phyloP scores from a whole-genome alignment of 1,140 invertebrate species.

The Pentalonia nigronervosa region DNA sequence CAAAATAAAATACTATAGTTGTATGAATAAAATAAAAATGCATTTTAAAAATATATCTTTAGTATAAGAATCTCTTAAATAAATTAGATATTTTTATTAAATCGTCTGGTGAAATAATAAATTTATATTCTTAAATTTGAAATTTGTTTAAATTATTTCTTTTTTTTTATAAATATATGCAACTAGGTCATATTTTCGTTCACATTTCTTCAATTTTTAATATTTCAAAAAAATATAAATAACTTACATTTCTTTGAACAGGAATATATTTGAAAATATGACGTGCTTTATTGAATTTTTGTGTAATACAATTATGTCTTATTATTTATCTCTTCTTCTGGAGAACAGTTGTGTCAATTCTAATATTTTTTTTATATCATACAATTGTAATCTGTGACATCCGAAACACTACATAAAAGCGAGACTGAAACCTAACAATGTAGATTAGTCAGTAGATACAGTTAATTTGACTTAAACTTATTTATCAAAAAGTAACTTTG shows the following conservation, averaged over 20 bases:
- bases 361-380: not conserved
- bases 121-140: not conserved
- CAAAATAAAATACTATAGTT: not conserved
- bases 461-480: not conserved
- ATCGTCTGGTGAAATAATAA: not conserved
- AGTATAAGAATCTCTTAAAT: not conserved
- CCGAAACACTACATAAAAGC: not conserved
- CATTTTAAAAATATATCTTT: not conserved
- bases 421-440: not conserved
- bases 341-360: not conserved
- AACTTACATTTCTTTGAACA: not conserved
- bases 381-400: not conserved
- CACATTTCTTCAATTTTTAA: not conserved
- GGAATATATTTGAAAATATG: not conserved
- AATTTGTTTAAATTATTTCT: not conserved
- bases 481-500: not conserved
- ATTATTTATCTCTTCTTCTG: not conserved
- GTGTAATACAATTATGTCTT: not conserved
- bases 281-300: not conserved
- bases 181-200: not conserved
- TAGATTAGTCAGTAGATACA: not conserved
- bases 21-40: not conserved
- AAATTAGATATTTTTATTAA: not conserved
- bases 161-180: not conserved
- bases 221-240: not conserved